Percentiles rank a stretch among this genome's conserved stretches.
Conservation (phyloP, 2,888 invertebrate species). For the Calliscelio sp. region DNA sequence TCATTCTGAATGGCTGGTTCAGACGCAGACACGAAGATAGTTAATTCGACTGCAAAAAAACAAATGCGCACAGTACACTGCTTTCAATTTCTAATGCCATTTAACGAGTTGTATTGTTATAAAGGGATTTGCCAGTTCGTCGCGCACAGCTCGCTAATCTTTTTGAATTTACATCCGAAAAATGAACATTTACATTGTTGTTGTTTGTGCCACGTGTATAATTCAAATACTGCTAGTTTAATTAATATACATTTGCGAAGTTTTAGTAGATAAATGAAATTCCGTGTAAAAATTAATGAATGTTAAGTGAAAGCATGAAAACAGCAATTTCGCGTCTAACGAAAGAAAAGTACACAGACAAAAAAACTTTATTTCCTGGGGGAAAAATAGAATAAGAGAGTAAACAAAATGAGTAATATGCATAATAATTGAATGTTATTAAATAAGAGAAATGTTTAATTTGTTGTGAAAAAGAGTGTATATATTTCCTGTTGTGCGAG, state of each 20-base stretch:
- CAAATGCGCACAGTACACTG: constrained; percentile 22
- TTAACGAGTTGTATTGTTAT: constrained; percentile 38
- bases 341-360: too few species aligned
- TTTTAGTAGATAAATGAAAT: too few species aligned
- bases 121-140: constrained; percentile 50
- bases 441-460: too few species aligned
- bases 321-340: too few species aligned
- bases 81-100: constrained; percentile 50
- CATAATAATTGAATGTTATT: too few species aligned
- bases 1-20: constrained; percentile 34
- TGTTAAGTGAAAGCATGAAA: too few species aligned
- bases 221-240: background rate
- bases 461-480: too few species aligned
- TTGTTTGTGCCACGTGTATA: constrained; percentile 24
- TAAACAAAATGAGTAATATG: too few species aligned
- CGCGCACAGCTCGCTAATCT: constrained; percentile 31
- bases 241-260: background rate
- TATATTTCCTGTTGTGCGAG: too few species aligned
- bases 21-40: constrained; percentile 38
- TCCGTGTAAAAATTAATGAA: too few species aligned
- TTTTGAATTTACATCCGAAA: constrained; percentile 41
- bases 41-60: constrained; percentile 34
- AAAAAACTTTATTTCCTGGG: too few species aligned
- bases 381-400: too few species aligned
- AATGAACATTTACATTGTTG: constrained; percentile 29